A percentile compares a stretch with the other conserved stretches of the same genome.
Conservation (phyloP, 2,113 vertebrate species). For the Lagopus muta region DNA sequence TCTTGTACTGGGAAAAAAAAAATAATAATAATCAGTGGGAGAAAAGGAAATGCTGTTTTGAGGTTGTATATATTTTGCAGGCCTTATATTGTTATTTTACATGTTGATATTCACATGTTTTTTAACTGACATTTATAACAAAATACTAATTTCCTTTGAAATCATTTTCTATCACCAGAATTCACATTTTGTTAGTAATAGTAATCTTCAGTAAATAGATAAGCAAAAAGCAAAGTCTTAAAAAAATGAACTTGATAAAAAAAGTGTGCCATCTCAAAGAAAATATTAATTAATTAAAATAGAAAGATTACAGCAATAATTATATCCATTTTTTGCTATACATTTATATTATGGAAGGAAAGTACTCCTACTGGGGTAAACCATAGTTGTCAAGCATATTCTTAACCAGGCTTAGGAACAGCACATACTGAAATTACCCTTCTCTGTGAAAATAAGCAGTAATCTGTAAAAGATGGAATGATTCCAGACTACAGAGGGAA, state of each 20-base stretch:
- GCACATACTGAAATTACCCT: background rate
- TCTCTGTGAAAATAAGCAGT: rapidly evolving
- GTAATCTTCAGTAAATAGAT: conserved; percentile 1
- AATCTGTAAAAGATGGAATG: background rate
- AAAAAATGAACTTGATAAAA: conserved; percentile 13
- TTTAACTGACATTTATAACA: background rate
- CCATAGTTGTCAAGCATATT: background rate
- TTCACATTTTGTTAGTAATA: background rate
- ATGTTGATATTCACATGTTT: background rate
- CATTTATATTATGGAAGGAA: background rate
- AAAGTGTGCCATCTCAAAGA: background rate
- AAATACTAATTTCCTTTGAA: background rate
- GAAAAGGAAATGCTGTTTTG: background rate
- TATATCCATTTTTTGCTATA: background rate
- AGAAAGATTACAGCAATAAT: background rate
- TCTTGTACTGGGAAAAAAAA: too few species aligned
- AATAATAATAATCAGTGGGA: background rate
- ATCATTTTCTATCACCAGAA: background rate
- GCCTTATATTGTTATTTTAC: background rate
- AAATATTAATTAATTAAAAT: conserved; percentile 23
- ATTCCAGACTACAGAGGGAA: background rate
- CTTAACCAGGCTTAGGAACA: background rate
- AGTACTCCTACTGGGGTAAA: background rate
- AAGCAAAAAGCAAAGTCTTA: background rate
- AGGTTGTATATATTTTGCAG: background rate